Conservation (phyloP, 2,113 vertebrate species). For the Boulengerochromis microlepis region DNA sequence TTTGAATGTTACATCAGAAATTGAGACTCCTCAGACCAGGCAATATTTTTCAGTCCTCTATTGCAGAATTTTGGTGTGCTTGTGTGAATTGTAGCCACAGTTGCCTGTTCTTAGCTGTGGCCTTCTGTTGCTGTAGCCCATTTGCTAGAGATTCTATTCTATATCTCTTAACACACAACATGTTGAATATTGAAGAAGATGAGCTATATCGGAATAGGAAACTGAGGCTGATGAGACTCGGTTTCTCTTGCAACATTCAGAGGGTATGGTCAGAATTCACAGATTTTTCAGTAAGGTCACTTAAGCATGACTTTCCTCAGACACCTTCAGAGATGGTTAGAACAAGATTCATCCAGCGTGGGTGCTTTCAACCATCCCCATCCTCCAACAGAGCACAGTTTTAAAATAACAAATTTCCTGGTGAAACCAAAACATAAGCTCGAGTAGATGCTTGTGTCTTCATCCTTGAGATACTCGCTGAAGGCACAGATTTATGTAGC, state of each 20-base stretch:
- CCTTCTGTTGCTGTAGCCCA: neutral
- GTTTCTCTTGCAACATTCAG: neutral
- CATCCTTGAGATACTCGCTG: neutral
- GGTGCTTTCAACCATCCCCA: neutral
- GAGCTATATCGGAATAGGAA: neutral
- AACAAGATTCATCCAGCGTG: neutral
- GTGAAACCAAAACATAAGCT: neutral
- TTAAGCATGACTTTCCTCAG: neutral
- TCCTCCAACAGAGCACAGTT: neutral
- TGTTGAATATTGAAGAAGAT: neutral
- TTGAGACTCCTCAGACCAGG: neutral
- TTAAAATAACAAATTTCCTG: conserved; percentile 6
- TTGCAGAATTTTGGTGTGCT: neutral
- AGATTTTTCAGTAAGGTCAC: neutral
- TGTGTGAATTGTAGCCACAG: neutral
- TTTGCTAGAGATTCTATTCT: neutral
- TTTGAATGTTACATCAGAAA: neutral
- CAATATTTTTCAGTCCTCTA: neutral
- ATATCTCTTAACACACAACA: neutral
- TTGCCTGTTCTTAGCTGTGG: neutral
- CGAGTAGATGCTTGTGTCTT: neutral
- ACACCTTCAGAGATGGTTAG: neutral
- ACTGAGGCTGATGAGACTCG: neutral
- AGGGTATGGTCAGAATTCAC: neutral
- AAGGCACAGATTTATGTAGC: conserved; percentile 19